These are phyloP conservation scores for Girardia tigrina DNA, from an alignment of 2,888 invertebrate genomes.

Conservation along the genomic window DNA sequence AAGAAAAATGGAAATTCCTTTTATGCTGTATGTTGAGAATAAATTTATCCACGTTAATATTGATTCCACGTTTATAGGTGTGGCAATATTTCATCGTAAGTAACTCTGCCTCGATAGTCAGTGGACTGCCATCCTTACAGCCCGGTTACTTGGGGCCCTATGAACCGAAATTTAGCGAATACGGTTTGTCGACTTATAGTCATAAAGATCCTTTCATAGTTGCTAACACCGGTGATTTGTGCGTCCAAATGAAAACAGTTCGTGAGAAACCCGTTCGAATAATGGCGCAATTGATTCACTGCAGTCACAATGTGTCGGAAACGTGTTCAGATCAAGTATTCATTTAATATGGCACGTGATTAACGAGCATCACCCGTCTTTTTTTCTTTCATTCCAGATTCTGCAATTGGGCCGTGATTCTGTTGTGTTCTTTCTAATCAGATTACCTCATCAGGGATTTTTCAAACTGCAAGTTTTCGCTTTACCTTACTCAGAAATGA, in stretches of 20 bases:
- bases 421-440: slow-evolving; percentile 42
- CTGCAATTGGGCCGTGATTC: slow-evolving; percentile 44
- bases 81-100: slow-evolving; percentile 33
- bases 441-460: slow-evolving; percentile 45
- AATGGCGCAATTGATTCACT: slow-evolving; percentile 47
- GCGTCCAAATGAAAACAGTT: slow-evolving; percentile 31
- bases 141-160: slow-evolving; percentile 47
- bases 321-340: slow-evolving; percentile 43
- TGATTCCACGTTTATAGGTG: neutral
- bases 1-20: slow-evolving; percentile 42
- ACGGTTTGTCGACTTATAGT: slow-evolving; percentile 43
- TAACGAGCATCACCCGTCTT: too few relatives aligned
- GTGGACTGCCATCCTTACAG: slow-evolving; percentile 43
- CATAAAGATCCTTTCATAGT: slow-evolving; percentile 48
- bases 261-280: slow-evolving; percentile 44
- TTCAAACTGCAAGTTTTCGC: slow-evolving; percentile 50
- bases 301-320: slow-evolving; percentile 40
- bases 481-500: slow-evolving; percentile 43
- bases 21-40: slow-evolving; percentile 11
- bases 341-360: neutral
- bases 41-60: neutral
- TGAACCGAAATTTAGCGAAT: slow-evolving; percentile 47
- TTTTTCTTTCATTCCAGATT: slow-evolving; percentile 36
- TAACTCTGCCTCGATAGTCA: slow-evolving; percentile 24
- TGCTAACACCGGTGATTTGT: slow-evolving; percentile 41